Base-by-base conservation (phyloP, 2,888 invertebrate genomes). In the Aquatica leii region DNA sequence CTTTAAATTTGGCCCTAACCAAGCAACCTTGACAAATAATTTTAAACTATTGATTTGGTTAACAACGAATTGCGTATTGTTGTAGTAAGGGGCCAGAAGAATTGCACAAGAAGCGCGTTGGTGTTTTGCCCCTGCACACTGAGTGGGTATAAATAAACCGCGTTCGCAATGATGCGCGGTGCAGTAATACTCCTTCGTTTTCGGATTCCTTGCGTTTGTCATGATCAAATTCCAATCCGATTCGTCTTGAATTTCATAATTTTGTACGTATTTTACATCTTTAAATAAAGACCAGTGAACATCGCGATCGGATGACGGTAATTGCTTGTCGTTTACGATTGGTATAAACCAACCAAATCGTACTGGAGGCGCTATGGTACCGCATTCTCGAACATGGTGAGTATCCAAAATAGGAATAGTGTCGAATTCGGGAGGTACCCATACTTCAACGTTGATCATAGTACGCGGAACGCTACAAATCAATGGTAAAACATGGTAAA, bases 361-460 rank as follows among this genome's bases (percentile, higher is more conserved):
- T 2, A 87, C 88, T 0, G 86, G 84, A 2, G 84, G 81, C 1
- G 82, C 81, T 1, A 86, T 75, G 6, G 80, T 80, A 1, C 89
- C 89, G 49, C 85, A 84, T 68, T 86, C 86, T 51, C 80, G 83
- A 21, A 81, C 82, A 64, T 79, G 79, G 71, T 76, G 76, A 40
- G 69, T 69, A 37, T 76, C 78, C 17, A 83, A 69, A n/a, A 79
- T 77, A 71, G 82, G 82, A 55, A 81, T 80, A 21, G 84, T 81
- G 73, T 87, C 87, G 55, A 84, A 83, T 43, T 88, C 86, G 0
- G 90, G 86, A 17, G 87, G 84, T 62, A 88, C 82, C 89, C 90
- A 91, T 0, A 90, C 88, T 77, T 90, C 92, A 73, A 92, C 79
- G 77, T 92, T 91, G 14, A 92, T 84, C 81, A 85, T 84, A 0